Evolutionary conservation across 2,888 invertebrate genomes (phyloP), one percentile per base, ranked within the genome.

Genomic region (Drosophila fungiperda): DNA sequence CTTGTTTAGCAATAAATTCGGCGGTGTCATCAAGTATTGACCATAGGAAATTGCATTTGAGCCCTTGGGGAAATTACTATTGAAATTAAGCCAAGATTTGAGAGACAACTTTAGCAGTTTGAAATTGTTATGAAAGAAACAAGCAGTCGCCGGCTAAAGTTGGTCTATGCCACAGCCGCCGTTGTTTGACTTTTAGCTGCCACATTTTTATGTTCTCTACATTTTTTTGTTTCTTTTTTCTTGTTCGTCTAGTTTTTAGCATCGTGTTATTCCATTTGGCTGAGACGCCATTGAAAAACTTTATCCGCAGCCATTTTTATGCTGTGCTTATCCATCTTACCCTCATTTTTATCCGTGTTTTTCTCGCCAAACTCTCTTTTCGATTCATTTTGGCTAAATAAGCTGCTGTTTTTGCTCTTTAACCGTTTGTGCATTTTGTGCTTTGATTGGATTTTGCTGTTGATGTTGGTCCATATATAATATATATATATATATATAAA

Each of bases 261-360:
- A 57, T 54, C 57, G 57, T 70, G 72, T 57, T 57, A 62, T 80
- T 63, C 53, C 48, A 42, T 61, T 75, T 69, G 64, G 69, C 60
- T 50, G 40, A 49, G 48, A 60, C 36, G 57, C 64, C 67, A 58
- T 66, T 23, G 54, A 68, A 78, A 83, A 89, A 82, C 71, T 84
- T 89, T 68, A 69, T 68, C 75, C 68, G 76, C 70, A 59, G 68
- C 76, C 72, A 60, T 89, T 87, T 45, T 87, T 72, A 63, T 83
- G 55, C 65, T 60, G 53, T 70, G 84, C 88, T 84, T 84, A 90
- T 88, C 88, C 89, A 71, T 82, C 90, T 90, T 85, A 82, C 80
- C 86, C 83, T 4, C 80, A 71, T 62, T 90, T 83, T 82, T 74
- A 80, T 69, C 64, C 74, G 58, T 74, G 80, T 60, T 89, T 85